Evolutionary conservation across 2,888 invertebrate genomes (phyloP), one percentile per base, ranked within the genome.

Genomic region (Troides helena): DNA sequence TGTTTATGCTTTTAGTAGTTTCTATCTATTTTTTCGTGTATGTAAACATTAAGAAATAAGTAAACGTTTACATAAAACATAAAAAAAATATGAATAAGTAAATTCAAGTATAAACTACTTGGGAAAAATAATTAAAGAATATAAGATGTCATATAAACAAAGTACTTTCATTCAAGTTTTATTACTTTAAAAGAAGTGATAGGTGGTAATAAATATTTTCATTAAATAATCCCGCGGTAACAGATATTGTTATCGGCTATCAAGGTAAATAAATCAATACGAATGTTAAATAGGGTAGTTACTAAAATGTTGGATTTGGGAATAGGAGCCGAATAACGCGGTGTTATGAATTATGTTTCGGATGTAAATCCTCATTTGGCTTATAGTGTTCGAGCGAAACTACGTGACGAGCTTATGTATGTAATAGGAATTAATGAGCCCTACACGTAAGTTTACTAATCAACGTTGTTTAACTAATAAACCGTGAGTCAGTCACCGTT

Each of bases 401-500:
- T 59, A 59, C 21, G 59, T 59, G 59, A 59, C 30, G 59, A 59
- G 59, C 30, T 30, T 59, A 6, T 30, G 59, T 59, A 30, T 21
- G 30, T 59, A 59, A 59, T 59, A 30, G 59, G 18, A 59, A 59
- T 30, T 59, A 59, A 59, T 59, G 59, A 30, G 59, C 59, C 59
- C 30, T 59, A 59, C 8, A 59, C 59, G 30, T 59, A 17, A 30
- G 59, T 59, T 59, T 58, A 23, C 10, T 58, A 58, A 59, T 23
- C 59, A 12, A 30, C 6, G 23, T 25, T 59, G 30, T 14, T 59
- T 21, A 59, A 59, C 25, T 59, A 17, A 59, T 59, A 23, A 12
- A 30, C 17, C 3, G 14, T 1, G 17, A 25, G 17, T 59, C 30
- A 17, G 30, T 59, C 30, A 14, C 2, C 1, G 5, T 17, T 59